phyloP scores from a whole-genome alignment of 2,797 vertebrate species.

The Arctocebus calabarensis region DNA sequence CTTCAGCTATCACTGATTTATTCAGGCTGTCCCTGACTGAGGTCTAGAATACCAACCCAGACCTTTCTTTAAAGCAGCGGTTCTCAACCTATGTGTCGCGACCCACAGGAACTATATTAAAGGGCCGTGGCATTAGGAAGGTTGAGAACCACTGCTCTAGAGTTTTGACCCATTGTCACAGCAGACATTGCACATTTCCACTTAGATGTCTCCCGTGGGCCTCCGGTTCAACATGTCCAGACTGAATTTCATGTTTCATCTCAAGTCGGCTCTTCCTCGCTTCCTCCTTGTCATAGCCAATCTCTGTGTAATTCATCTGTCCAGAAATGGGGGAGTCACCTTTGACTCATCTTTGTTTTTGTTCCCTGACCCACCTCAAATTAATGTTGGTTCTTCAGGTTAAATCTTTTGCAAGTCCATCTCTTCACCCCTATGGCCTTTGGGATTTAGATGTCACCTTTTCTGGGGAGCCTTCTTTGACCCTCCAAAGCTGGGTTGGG shows the following conservation, averaged over 20 bases:
- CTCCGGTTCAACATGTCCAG: background rate
- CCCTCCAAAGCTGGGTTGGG: background rate
- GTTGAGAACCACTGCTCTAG: background rate
- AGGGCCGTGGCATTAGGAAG: too few relatives aligned
- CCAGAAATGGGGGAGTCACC: background rate
- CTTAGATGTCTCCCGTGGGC: background rate
- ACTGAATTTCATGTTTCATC: background rate
- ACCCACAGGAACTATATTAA: too few relatives aligned
- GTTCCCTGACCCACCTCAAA: background rate
- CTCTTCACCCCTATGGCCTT: background rate
- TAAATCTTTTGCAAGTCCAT: conserved; percentile 6
- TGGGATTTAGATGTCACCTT: background rate
- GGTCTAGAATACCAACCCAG: background rate
- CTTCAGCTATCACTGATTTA: background rate
- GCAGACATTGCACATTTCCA: background rate
- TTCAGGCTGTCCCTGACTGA: background rate
- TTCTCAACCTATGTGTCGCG: too few relatives aligned
- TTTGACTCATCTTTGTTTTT: background rate
- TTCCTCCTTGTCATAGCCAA: accelerated
- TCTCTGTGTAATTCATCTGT: background rate
- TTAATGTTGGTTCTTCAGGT: background rate
- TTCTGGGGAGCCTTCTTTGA: background rate
- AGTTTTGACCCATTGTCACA: background rate
- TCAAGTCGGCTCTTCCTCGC: background rate
- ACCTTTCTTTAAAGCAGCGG: background rate